Conservation (phyloP, 2,888 invertebrate species). For the Lasius platythorax region DNA sequence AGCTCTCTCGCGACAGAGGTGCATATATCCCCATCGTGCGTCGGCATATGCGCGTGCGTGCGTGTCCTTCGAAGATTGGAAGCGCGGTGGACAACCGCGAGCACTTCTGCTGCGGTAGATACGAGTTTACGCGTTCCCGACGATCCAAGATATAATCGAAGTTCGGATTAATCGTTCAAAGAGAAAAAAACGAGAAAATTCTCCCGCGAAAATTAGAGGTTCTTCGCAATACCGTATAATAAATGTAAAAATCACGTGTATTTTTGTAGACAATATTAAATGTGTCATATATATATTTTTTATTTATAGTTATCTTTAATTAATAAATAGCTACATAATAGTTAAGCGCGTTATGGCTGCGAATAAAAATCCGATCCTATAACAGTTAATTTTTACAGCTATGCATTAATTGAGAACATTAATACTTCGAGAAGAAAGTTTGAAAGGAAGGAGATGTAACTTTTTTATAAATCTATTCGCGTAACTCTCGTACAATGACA, state of each 20-base stretch:
- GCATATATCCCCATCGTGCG: slow-evolving; percentile 46
- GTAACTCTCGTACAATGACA: not conserved
- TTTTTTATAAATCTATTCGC: not conserved
- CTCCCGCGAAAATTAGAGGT: not conserved
- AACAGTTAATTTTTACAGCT: not conserved
- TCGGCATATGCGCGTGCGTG: slow-evolving; percentile 61
- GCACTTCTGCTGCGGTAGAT: slow-evolving; percentile 63
- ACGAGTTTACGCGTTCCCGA: not conserved
- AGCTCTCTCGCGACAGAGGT: slow-evolving; percentile 55
- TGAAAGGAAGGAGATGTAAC: not conserved
- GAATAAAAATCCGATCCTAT: not conserved
- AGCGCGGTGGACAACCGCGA: slow-evolving; percentile 34
- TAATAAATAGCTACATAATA: not conserved
- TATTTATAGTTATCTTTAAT: not conserved
- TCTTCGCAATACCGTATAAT: not conserved
- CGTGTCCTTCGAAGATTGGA: slow-evolving; percentile 69
- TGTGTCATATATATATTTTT: not conserved
- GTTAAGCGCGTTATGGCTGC: not conserved
- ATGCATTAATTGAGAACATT: not conserved
- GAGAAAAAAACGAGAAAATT: not conserved
- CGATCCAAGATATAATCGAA: slow-evolving; percentile 10
- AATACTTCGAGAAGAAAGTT: not conserved
- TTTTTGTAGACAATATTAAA: not conserved
- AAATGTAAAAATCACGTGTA: not conserved
- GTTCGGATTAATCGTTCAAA: slow-evolving; percentile 1